phyloP scores from a whole-genome alignment of 2,113 vertebrate genomes.

The Notothenia rossii region DNA sequence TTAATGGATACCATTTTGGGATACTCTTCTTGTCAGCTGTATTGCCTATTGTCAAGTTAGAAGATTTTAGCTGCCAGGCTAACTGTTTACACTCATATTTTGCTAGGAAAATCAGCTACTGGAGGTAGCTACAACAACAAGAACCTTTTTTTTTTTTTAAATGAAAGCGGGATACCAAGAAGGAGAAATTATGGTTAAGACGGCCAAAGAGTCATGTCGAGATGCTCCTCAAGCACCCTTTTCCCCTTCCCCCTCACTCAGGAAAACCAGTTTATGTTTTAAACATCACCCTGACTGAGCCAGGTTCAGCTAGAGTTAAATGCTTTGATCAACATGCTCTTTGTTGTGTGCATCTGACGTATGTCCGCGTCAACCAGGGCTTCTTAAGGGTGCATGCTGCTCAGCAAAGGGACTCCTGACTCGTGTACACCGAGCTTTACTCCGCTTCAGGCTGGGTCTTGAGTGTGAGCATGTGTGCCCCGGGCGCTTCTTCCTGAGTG shows the following conservation, averaged over 20 bases:
- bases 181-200: constrained; percentile 18
- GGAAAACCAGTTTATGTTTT: constrained; percentile 54
- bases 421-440: constrained; percentile 15
- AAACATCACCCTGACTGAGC: constrained; percentile 57
- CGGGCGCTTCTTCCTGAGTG: constrained; percentile 65
- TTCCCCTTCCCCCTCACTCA: background rate
- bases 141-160: background rate
- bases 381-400: constrained; percentile 31
- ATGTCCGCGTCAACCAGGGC: constrained; percentile 33
- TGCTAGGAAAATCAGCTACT: background rate
- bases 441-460: constrained; percentile 38
- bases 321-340: constrained; percentile 67
- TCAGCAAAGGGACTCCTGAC: constrained; percentile 27
- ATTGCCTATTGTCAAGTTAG: background rate
- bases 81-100: background rate
- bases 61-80: background rate
- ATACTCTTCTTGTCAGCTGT: no score
- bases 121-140: background rate
- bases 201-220: constrained; percentile 23
- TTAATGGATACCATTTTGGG: no score
- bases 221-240: constrained; percentile 17
- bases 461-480: constrained; percentile 28
- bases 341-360: constrained; percentile 39
- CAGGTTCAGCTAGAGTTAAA: constrained; percentile 69
- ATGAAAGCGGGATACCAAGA: background rate